Conservation (phyloP, 2,797 vertebrate genomes). For the Gouania willdenowi region DNA sequence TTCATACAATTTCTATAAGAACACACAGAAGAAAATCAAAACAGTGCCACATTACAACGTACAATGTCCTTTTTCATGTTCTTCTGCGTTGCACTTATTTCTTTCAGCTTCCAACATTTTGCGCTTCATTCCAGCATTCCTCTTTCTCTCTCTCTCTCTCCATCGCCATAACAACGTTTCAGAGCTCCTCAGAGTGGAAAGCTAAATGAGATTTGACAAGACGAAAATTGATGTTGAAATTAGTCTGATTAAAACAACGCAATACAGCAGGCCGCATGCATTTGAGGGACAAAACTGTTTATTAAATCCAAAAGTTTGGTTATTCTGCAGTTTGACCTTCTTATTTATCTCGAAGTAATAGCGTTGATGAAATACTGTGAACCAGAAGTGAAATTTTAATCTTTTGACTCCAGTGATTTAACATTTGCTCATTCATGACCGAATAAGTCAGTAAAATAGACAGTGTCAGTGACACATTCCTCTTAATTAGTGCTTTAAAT, state of each 20-base stretch:
- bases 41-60: neutral
- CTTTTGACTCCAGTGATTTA: conserved; percentile 22
- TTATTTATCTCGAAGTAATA: no score
- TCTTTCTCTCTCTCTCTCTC: neutral
- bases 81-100: no score
- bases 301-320: no score
- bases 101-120: no score
- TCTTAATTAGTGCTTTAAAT: neutral
- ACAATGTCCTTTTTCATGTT: neutral
- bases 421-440: conserved; percentile 13
- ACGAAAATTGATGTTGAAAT: no score
- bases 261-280: no score
- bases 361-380: neutral
- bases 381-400: neutral
- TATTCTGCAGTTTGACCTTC: no score
- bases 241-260: conserved; percentile 6
- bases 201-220: conserved; percentile 55
- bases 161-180: conserved; percentile 6
- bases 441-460: conserved; percentile 4
- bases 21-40: neutral
- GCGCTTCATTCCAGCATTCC: no score
- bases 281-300: no score
- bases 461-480: neutral
- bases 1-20: conserved; percentile 17
- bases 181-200: conserved; percentile 64